These are phyloP conservation scores for Semotilus atromaculatus DNA, from an alignment of 2,797 vertebrate species.

Conservation along the genomic window DNA sequence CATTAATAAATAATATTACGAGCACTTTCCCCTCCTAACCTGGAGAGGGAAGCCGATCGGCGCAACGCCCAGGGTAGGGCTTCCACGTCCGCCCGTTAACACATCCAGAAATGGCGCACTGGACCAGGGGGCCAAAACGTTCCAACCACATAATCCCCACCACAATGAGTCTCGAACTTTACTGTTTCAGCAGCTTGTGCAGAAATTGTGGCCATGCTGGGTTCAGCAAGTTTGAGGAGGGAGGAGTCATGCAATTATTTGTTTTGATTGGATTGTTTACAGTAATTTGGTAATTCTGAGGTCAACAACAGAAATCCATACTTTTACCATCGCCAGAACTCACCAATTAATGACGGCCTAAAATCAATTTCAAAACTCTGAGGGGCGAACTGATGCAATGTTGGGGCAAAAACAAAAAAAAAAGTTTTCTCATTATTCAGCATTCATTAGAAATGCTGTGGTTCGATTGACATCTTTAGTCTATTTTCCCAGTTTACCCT, in stretches of 20 bases:
- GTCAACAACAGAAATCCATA: constrained; percentile 24
- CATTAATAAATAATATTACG: constrained; percentile 67
- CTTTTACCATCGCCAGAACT: not conserved
- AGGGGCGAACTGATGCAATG: constrained; percentile 37
- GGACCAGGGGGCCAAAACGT: constrained; percentile 49
- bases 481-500: constrained; percentile 52
- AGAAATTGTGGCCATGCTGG: constrained; percentile 10
- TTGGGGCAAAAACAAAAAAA: constrained; percentile 31
- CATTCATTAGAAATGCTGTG: constrained; percentile 37
- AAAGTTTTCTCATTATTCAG: not conserved
- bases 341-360: constrained; percentile 22
- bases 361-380: constrained; percentile 25
- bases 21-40: constrained; percentile 63
- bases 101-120: constrained; percentile 43
- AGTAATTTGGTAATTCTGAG: constrained; percentile 33
- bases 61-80: constrained; percentile 46
- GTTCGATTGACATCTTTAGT: constrained; percentile 46
- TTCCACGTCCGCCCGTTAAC: constrained; percentile 58
- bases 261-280: constrained; percentile 32
- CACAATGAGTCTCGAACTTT: constrained; percentile 50
- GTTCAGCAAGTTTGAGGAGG: constrained; percentile 51
- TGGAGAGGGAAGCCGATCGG: constrained; percentile 50
- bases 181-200: constrained; percentile 43
- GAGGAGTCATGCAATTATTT: constrained; percentile 11
- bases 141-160: constrained; percentile 50